These are phyloP conservation scores for Brenthis daphne DNA, from an alignment of 2,888 invertebrate genomes.

Conservation along the genomic window DNA sequence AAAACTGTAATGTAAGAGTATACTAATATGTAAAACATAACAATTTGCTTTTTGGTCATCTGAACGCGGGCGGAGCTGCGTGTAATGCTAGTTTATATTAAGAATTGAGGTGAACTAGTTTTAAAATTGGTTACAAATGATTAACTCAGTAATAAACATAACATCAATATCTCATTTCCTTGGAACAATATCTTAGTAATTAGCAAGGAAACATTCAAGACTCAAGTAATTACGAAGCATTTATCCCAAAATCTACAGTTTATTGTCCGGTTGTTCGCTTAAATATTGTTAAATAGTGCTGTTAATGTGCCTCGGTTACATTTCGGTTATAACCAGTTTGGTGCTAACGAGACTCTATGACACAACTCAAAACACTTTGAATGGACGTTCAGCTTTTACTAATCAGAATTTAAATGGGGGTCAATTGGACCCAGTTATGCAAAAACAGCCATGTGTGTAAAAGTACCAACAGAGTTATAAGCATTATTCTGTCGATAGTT, in stretches of 20 bases:
- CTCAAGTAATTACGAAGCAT: slow-evolving; percentile 8
- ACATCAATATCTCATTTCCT: not conserved
- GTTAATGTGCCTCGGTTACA: slow-evolving; percentile 8
- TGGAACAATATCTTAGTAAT: slow-evolving; percentile 21
- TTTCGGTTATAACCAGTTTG: slow-evolving; percentile 15
- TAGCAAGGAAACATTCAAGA: slow-evolving; percentile 11
- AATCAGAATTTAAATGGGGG: slow-evolving; percentile 15
- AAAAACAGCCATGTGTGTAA: no score
- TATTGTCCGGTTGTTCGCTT: slow-evolving; percentile 18
- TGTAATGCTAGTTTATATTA: no score
- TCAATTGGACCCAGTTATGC: not conserved
- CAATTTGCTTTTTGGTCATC: no score
- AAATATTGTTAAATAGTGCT: slow-evolving; percentile 24
- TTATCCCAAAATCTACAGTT: slow-evolving; percentile 10
- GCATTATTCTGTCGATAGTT: no score
- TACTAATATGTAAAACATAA: no score
- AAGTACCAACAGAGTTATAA: no score
- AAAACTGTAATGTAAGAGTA: no score
- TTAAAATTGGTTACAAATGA: no score
- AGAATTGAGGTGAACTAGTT: no score
- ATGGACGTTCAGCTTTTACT: not conserved
- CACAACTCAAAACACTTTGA: slow-evolving; percentile 10
- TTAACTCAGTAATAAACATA: no score
- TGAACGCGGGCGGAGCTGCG: no score
- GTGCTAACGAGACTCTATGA: slow-evolving; percentile 11